Base-by-base conservation (phyloP, 23 tunicate species). In the Phallusia fumigata region DNA sequence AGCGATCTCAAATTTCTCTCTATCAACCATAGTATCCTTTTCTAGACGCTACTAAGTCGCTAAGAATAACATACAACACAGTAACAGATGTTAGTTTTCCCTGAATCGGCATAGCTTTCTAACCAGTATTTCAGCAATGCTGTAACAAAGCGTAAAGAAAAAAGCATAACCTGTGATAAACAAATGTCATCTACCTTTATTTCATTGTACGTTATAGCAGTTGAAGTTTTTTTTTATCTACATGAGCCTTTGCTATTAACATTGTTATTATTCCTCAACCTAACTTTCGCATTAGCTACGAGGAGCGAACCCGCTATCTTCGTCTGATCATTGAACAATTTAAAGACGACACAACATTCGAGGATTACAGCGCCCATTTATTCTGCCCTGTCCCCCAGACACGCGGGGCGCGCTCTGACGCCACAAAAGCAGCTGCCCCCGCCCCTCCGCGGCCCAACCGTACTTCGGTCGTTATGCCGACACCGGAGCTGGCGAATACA, bases 1-100 rank as follows among this genome's bases (percentile, higher is more conserved):
- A 93, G 77, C 83, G 98, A 13, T 88, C 93, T 8, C 87, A 84
- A 32, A 84, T 93, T 65, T 80, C 88, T 19, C 80, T 88, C 65
- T 93, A 83, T 76, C 98, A 93, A 53, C 88, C 92, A 36, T 93
- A 80, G 98, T 93, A 84, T 84, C 83, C 74, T 84, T n/a, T 84
- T 65, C 28, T 18, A 30, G n/a, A 58, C 3, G 69, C 8, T 24
- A 58, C 69, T 24, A 5, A 58, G 69, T n/a, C n/a, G n/a, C n/a
- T n/a, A n/a, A n/a, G n/a, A n/a, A n/a, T n/a, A n/a, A n/a, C n/a
- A n/a, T n/a, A n/a, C n/a, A n/a, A n/a, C n/a, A n/a, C n/a, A n/a
- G n/a, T n/a, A n/a, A n/a, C n/a, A n/a, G n/a, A n/a, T n/a, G n/a
- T n/a, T n/a, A n/a, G n/a, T n/a, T n/a, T n/a, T n/a, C n/a, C n/a